phyloP scores from a whole-genome alignment of 1,140 invertebrate genomes.

The Saccostrea glomerata region DNA sequence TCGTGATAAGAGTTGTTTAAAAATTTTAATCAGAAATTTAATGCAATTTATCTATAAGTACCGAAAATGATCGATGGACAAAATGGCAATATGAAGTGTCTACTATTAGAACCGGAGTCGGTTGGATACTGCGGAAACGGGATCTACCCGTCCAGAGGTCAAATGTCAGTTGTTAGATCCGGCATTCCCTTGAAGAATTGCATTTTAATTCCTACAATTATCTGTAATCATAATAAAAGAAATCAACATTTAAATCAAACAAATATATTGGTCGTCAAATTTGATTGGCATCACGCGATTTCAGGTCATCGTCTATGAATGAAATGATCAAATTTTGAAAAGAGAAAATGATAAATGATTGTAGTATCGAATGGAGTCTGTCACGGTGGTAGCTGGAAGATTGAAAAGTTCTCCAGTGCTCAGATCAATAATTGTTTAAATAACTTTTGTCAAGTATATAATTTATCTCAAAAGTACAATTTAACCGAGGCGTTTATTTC shows the following conservation, averaged over 20 bases:
- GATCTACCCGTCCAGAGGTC: neutral
- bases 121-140: neutral
- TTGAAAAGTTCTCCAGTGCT: neutral
- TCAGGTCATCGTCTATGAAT: conserved; percentile 1
- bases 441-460: neutral
- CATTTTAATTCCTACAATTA: neutral
- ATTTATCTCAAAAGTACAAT: neutral
- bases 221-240: neutral
- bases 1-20: neutral
- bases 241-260: conserved; percentile 30
- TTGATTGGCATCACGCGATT: neutral
- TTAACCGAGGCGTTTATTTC: neutral
- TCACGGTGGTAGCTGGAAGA: neutral
- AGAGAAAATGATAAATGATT: conserved; percentile 30
- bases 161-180: neutral
- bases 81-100: neutral
- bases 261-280: conserved; percentile 10
- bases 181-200: neutral
- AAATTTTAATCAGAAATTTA: neutral
- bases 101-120: neutral
- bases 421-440: conserved; percentile 6
- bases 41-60: neutral
- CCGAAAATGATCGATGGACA: neutral
- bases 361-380: neutral
- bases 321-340: conserved; percentile 6